Percentiles rank a stretch among this genome's conserved stretches.
These are phyloP conservation scores for Neoscelio sp. DNA, from an alignment of 2,888 invertebrate genomes.

Conservation along the genomic window DNA sequence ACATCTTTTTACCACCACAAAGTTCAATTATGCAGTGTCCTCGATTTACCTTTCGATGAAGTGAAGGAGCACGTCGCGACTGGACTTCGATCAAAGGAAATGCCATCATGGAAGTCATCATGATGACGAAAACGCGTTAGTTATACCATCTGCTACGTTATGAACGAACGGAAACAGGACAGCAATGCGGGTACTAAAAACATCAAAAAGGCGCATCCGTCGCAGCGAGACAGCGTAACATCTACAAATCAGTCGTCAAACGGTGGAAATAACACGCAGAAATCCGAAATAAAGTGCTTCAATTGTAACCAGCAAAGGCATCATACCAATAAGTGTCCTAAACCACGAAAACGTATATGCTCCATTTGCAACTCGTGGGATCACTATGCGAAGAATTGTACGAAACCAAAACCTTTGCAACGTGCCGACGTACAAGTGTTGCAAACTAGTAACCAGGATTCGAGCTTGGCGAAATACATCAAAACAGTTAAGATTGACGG, in stretches of 20 bases:
- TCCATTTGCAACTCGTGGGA: constrained; percentile 30
- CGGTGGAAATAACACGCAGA: background rate
- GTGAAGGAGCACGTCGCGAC: constrained; percentile 14
- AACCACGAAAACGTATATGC: constrained; percentile 12
- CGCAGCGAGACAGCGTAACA: background rate
- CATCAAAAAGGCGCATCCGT: background rate
- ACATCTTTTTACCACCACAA: constrained; percentile 24
- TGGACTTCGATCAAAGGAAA: background rate
- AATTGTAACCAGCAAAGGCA: constrained; percentile 24
- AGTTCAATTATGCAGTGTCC: constrained; percentile 2
- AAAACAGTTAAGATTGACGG: constrained; percentile 1
- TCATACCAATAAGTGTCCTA: constrained; percentile 1
- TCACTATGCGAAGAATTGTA: constrained; percentile 45
- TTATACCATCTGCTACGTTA: constrained; percentile 10
- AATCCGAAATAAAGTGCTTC: background rate
- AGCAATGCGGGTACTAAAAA: background rate
- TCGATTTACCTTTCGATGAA: constrained; percentile 13
- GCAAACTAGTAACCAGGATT: constrained; percentile 6
- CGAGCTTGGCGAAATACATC: background rate
- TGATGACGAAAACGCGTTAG: background rate
- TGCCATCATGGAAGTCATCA: constrained; percentile 2
- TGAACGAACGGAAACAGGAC: background rate
- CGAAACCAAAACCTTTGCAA: constrained; percentile 36
- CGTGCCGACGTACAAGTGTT: too few relatives aligned
- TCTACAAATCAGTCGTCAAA: background rate